phyloP scores from a whole-genome alignment of 2,888 invertebrate species.

The Andrena bucephala region DNA sequence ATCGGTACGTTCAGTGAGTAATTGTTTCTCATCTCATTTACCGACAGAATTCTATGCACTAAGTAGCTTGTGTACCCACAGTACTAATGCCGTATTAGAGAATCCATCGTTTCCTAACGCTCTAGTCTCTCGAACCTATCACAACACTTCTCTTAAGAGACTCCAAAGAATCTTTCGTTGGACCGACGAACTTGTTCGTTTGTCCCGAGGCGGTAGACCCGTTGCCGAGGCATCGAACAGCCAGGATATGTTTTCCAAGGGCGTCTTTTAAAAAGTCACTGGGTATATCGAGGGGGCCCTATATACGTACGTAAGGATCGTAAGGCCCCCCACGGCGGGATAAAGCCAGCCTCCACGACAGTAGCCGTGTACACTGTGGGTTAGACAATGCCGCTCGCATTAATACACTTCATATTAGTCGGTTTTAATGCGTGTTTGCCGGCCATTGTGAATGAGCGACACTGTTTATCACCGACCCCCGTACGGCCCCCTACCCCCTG shows the following conservation, averaged over 20 bases:
- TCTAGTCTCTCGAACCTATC: too few species aligned
- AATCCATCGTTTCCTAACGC: too few species aligned
- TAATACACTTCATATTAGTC: slow-evolving; percentile 85
- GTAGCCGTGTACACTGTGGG: slow-evolving; percentile 84
- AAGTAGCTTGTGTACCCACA: too few species aligned
- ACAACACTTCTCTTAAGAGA: neutral
- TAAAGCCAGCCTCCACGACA: slow-evolving; percentile 82
- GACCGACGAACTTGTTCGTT: neutral
- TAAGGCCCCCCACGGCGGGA: slow-evolving; percentile 82
- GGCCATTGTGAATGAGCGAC: slow-evolving; percentile 85
- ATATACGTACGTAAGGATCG: slow-evolving; percentile 71
- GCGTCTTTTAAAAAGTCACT: slow-evolving; percentile 77
- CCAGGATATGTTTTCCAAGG: slow-evolving; percentile 26
- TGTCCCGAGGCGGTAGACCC: neutral
- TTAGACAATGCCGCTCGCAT: slow-evolving; percentile 85
- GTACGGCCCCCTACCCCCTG: slow-evolving; percentile 74
- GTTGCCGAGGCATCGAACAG: neutral
- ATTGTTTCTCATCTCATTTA: too few species aligned
- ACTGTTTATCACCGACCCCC: slow-evolving; percentile 85
- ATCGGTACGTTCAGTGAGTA: too few species aligned
- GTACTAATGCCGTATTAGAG: too few species aligned
- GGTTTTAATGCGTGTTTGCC: slow-evolving; percentile 84
- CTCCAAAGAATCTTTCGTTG: neutral
- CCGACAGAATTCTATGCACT: too few species aligned
- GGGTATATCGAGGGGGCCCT: slow-evolving; percentile 75